phyloP scores from a whole-genome alignment of 92 coral and sea anemone species.

The Zoanthus gigantus region DNA sequence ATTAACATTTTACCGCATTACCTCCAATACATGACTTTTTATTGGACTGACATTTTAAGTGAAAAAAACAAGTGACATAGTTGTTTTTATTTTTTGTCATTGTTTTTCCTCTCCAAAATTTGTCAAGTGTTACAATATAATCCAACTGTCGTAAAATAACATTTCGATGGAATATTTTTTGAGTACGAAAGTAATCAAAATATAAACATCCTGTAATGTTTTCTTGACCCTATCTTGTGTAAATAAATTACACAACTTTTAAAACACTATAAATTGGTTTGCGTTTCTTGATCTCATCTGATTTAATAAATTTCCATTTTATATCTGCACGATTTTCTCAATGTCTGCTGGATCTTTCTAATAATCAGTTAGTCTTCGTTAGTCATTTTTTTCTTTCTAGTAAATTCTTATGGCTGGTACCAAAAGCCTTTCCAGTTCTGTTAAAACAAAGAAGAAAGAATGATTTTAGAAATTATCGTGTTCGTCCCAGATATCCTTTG shows the following conservation, averaged over 20 bases:
- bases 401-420: constrained; percentile 69
- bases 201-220: too few relatives aligned
- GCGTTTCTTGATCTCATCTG: too few relatives aligned
- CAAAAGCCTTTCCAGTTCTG: constrained; percentile 70
- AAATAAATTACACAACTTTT: too few relatives aligned
- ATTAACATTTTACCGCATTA: not conserved
- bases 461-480: not conserved
- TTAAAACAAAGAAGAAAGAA: not conserved
- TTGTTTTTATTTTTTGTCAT: too few relatives aligned
- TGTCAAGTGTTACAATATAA: too few relatives aligned
- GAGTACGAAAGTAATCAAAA: too few relatives aligned
- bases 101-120: too few relatives aligned
- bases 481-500: not conserved
- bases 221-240: too few relatives aligned
- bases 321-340: not conserved
- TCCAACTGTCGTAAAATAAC: too few relatives aligned
- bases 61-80: too few relatives aligned
- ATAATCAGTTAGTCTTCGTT: not conserved
- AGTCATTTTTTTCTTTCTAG: not conserved
- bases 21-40: not conserved
- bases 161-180: too few relatives aligned
- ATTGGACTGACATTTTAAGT: not conserved
- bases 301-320: not conserved
- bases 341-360: not conserved
- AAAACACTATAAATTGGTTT: too few relatives aligned